phyloP scores from a whole-genome alignment of 1,140 invertebrate genomes.

The Danaus plexippus region DNA sequence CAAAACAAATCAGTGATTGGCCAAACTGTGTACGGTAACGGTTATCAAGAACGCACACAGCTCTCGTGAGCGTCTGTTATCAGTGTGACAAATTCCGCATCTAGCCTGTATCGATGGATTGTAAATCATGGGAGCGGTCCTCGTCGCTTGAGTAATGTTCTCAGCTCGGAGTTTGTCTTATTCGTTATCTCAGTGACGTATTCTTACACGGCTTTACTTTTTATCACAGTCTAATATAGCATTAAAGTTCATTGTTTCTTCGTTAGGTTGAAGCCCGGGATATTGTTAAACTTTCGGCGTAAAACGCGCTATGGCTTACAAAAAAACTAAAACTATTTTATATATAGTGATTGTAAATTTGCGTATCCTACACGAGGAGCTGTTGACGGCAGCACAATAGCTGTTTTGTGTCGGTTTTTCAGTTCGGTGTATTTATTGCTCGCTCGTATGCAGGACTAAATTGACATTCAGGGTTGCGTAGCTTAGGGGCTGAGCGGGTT shows the following conservation, averaged over 20 bases:
- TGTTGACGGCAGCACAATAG: conserved; percentile 29
- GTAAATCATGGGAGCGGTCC: conserved; percentile 30
- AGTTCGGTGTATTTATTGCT: conserved; percentile 25
- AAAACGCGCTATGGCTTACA: too few species aligned
- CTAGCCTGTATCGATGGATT: conserved; percentile 33
- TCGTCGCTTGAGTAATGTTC: conserved; percentile 25
- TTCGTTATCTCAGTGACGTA: conserved; percentile 8
- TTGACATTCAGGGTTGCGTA: conserved; percentile 14
- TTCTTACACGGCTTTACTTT: too few species aligned
- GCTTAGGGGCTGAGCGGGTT: conserved; percentile 8
- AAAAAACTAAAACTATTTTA: neutral
- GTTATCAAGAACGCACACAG: conserved; percentile 24
- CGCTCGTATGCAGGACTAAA: conserved; percentile 29
- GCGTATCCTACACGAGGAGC: conserved; percentile 15
- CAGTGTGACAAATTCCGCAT: conserved; percentile 36
- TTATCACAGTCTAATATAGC: too few species aligned
- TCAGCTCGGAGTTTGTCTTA: conserved; percentile 21
- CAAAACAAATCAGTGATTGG: conserved; percentile 12
- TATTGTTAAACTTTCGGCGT: too few species aligned
- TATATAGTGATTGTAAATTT: conserved; percentile 23
- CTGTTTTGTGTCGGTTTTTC: conserved; percentile 26
- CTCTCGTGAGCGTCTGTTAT: conserved; percentile 33
- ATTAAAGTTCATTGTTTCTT: too few species aligned
- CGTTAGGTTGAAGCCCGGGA: too few species aligned
- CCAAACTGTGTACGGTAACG: conserved; percentile 21